Percentiles rank a stretch among this genome's conserved stretches.
These are phyloP conservation scores for Jacana jacana DNA, from an alignment of 2,113 vertebrate species.

Conservation along the genomic window DNA sequence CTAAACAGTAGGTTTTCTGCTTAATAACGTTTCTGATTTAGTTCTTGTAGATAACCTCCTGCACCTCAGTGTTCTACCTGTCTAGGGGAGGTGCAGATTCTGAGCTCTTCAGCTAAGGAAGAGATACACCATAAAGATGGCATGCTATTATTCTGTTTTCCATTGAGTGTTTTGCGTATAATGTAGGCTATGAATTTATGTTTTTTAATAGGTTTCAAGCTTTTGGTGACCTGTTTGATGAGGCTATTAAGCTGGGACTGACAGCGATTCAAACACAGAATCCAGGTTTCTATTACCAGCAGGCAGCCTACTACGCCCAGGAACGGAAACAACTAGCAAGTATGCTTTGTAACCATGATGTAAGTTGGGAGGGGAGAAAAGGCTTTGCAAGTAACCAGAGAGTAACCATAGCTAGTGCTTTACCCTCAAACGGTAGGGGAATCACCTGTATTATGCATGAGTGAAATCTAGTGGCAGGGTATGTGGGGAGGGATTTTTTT, in stretches of 20 bases:
- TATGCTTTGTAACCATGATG: conserved; percentile 88
- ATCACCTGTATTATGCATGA: not conserved
- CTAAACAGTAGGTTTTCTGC: conserved; percentile 89
- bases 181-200: not conserved
- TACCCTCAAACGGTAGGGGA: not conserved
- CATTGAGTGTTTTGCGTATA: not conserved
- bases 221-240: conserved; percentile 97
- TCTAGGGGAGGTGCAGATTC: not conserved
- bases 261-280: conserved; percentile 99
- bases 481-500: not conserved
- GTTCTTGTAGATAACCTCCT: not conserved
- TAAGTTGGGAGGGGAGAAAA: conserved; percentile 59
- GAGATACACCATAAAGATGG: not conserved
- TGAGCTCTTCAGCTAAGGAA: not conserved
- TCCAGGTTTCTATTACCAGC: conserved; percentile 98
- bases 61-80: not conserved
- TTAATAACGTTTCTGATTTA: not conserved
- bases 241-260: conserved; percentile 96
- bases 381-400: not conserved
- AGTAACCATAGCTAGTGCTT: not conserved
- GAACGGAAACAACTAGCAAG: conserved; percentile 88
- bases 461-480: not conserved
- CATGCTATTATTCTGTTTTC: not conserved
- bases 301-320: conserved; percentile 94
- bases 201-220: conserved; percentile 85